A percentile compares a stretch with the other conserved stretches of the same genome.
Evolutionary conservation across 2,113 vertebrate genomes (phyloP).

Genomic region (Lepus timidus): DNA sequence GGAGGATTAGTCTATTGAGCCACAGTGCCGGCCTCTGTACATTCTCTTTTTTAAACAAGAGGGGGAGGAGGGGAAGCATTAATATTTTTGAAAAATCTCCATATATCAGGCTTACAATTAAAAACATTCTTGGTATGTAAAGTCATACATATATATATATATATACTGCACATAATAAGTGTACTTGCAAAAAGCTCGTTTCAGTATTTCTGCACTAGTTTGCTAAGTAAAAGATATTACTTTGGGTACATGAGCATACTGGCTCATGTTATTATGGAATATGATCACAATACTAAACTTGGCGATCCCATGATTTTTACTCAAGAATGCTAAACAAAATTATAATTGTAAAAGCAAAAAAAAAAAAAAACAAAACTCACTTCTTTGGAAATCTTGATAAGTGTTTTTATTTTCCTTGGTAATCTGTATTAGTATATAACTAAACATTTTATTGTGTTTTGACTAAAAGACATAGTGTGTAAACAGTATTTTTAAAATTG

Average conservation of each 20-base stretch:
- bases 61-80: conserved; percentile 18
- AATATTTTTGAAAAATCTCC: neutral
- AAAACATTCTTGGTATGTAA: conserved; percentile 41
- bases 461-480: conserved; percentile 63
- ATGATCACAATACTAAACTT: conserved; percentile 16
- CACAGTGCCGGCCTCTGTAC: too few relatives aligned
- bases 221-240: conserved; percentile 46
- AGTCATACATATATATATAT: neutral
- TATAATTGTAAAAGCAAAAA: neutral
- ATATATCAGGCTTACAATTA: neutral
- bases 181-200: conserved; percentile 49
- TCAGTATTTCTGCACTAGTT: conserved; percentile 47
- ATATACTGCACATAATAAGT: neutral
- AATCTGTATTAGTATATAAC: conserved; percentile 4
- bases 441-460: conserved; percentile 26
- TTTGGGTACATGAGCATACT: neutral
- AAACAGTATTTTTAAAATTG: conserved; percentile 51
- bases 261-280: neutral
- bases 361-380: neutral
- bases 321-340: conserved; percentile 26
- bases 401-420: conserved; percentile 28
- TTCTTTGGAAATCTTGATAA: neutral
- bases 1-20: too few relatives aligned
- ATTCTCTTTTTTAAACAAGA: neutral
- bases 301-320: neutral